A percentile compares a stretch with the other conserved stretches of the same genome.
phyloP scores from a whole-genome alignment of 2,113 vertebrate genomes.

The Bambusicola thoracicus region DNA sequence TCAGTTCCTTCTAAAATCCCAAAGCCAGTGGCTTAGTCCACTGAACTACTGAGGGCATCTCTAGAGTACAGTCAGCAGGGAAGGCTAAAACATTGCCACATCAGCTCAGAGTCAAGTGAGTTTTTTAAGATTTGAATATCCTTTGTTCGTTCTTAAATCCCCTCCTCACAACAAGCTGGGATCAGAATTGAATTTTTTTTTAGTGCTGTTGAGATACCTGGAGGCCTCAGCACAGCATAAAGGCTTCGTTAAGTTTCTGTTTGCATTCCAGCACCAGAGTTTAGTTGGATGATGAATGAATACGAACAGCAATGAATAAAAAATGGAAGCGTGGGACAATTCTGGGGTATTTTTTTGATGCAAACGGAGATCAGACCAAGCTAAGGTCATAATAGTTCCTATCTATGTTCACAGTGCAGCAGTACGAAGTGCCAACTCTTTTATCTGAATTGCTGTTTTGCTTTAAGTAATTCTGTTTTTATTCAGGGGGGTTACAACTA shows the following conservation, averaged over 20 bases:
- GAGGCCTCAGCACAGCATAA: not conserved
- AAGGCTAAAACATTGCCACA: not conserved
- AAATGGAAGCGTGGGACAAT: not conserved
- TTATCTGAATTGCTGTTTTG: not conserved
- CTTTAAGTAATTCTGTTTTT: not conserved
- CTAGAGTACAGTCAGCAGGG: not conserved
- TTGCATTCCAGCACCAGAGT: not conserved
- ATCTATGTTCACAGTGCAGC: not conserved
- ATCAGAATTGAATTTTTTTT: not conserved
- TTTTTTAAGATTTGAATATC: not conserved
- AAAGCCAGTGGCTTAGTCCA: not conserved
- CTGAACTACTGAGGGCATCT: not conserved
- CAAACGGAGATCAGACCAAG: not conserved
- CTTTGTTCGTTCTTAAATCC: not conserved
- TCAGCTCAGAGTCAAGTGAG: not conserved
- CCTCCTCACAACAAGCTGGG: not conserved
- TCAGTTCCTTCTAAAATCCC: not conserved
- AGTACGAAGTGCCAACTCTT: not conserved
- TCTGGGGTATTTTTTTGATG: not conserved
- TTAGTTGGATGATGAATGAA: not conserved
- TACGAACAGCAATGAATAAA: not conserved
- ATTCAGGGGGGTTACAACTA: not conserved
- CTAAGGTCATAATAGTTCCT: not conserved
- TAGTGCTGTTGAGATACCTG: not conserved
- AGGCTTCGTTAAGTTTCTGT: not conserved